Percentiles rank a stretch among this genome's conserved stretches.
Evolutionary conservation across 1,140 invertebrate species (phyloP).

Genomic region (Apis florea): DNA sequence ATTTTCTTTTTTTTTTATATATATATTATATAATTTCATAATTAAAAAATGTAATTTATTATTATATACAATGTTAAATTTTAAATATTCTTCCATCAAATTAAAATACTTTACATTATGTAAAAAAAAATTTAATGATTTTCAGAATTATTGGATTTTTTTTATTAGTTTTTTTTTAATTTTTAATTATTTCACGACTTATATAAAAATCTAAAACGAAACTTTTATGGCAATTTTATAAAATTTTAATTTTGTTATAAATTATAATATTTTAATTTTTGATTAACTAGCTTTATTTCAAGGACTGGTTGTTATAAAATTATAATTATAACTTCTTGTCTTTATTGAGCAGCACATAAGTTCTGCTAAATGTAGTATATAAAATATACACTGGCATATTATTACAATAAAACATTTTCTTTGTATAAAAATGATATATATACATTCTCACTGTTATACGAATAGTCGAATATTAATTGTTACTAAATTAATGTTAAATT

Average conservation of each 20-base stretch:
- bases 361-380: constrained; percentile 47
- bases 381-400: constrained; percentile 46
- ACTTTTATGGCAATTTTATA: constrained; percentile 1
- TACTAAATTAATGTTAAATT: constrained; percentile 58
- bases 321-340: constrained; percentile 16
- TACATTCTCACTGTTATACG: constrained; percentile 61
- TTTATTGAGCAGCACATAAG: constrained; percentile 41
- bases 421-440: constrained; percentile 69
- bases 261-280: constrained; percentile 1
- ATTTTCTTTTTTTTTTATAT: background rate
- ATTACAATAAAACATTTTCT: constrained; percentile 42
- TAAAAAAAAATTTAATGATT: constrained; percentile 4
- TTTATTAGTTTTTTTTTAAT: no score
- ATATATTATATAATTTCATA: background rate
- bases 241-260: background rate
- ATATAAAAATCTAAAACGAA: constrained; percentile 6
- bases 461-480: constrained; percentile 49
- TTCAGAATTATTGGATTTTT: background rate
- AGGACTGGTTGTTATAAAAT: constrained; percentile 27
- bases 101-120: background rate
- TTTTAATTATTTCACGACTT: background rate
- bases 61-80: constrained; percentile 9
- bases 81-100: background rate
- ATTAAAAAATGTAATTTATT: constrained; percentile 1
- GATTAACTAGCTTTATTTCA: constrained; percentile 8